phyloP scores from a whole-genome alignment of 2,797 vertebrate species.

The Astyanax mexicanus region DNA sequence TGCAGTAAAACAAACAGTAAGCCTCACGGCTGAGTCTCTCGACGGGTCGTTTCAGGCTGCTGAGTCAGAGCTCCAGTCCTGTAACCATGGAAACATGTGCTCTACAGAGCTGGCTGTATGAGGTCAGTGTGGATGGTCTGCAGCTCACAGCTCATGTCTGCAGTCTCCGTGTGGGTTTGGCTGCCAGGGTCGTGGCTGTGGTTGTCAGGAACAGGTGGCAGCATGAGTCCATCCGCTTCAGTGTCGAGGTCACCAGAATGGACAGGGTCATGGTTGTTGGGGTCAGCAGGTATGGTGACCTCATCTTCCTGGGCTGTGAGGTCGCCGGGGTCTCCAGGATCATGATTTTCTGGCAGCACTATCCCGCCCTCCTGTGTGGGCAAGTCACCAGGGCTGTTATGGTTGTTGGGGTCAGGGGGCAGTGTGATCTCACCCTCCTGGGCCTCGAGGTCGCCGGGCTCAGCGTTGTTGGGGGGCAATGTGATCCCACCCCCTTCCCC shows the following conservation, averaged over 20 bases:
- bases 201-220: not conserved
- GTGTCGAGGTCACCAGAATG: not conserved
- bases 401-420: not conserved
- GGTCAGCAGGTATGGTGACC: not conserved
- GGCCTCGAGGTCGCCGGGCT: not conserved
- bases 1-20: slow-evolving; percentile 16
- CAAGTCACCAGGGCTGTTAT: not conserved
- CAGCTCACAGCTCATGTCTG: slow-evolving; percentile 22
- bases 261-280: not conserved
- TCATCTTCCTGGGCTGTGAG: not conserved
- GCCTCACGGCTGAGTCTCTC: not conserved
- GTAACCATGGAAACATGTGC: not conserved
- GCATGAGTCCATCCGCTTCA: not conserved
- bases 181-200: not conserved
- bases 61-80: too few species aligned
- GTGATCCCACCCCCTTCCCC: not conserved
- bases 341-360: not conserved
- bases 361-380: not conserved
- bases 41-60: not conserved
- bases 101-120: not conserved
- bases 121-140: not conserved
- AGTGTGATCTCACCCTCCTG: too few species aligned
- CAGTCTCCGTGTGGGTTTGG: not conserved
- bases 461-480: not conserved
- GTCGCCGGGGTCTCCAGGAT: not conserved